A percentile compares a stretch with the other conserved stretches of the same genome.
Evolutionary conservation across 2,797 vertebrate species (phyloP).

Genomic region (Tolypeutes matacus): DNA sequence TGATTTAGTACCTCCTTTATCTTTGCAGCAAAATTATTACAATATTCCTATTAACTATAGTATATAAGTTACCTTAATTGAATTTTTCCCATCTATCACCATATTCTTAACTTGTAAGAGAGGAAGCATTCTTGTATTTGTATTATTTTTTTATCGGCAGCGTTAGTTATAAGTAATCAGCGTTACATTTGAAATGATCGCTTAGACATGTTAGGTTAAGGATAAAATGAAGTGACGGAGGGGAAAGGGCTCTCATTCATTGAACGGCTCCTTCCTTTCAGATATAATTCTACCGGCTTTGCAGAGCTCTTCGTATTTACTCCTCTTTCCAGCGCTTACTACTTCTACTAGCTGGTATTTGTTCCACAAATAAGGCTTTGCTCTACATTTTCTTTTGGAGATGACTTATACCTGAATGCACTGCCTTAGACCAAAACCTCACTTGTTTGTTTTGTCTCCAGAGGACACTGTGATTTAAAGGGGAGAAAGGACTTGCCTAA

Average conservation of each 20-base stretch:
- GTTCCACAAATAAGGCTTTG: not conserved
- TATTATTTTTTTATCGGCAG: no score
- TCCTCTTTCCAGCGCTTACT: not conserved
- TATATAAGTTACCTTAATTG: no score
- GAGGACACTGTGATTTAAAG: not conserved
- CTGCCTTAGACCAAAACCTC: not conserved
- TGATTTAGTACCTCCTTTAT: no score
- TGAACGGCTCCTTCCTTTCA: not conserved
- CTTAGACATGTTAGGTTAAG: not conserved
- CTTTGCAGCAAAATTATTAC: no score
- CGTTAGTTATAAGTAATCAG: not conserved
- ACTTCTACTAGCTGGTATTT: not conserved
- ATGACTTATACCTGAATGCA: not conserved
- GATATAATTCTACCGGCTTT: not conserved
- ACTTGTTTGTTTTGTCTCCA: not conserved
- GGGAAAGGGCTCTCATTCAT: not conserved
- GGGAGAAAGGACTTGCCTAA: not conserved
- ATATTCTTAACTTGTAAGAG: no score
- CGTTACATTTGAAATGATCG: not conserved
- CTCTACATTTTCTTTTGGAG: not conserved
- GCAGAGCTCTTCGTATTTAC: no score
- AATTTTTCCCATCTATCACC: no score
- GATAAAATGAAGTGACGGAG: not conserved
- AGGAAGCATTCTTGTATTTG: no score
- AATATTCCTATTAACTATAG: no score